Percentiles rank a stretch among this genome's conserved stretches.
phyloP scores from a whole-genome alignment of 2,113 vertebrate species.

The Phoenicopterus ruber region DNA sequence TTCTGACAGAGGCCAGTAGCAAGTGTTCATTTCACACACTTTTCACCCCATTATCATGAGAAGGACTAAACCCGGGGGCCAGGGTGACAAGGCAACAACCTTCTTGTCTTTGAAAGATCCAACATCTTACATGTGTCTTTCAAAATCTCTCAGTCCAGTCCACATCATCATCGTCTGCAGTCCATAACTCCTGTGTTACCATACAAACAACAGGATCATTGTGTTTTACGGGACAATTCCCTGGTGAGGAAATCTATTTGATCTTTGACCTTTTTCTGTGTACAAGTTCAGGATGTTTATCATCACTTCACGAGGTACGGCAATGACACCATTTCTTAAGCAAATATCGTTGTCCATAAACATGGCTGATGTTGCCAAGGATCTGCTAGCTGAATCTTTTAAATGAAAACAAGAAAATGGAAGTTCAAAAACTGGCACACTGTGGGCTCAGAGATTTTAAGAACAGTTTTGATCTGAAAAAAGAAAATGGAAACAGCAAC shows the following conservation, averaged over 20 bases:
- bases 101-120: background rate
- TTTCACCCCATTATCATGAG: background rate
- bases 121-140: background rate
- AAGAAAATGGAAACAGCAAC: background rate
- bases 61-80: background rate
- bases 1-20: background rate
- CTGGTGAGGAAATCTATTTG: constrained; percentile 41
- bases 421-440: background rate
- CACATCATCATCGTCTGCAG: background rate
- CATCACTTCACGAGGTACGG: background rate
- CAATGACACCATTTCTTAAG: background rate
- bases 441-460: background rate
- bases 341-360: background rate
- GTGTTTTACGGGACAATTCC: constrained; percentile 9
- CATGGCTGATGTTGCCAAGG: background rate
- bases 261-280: constrained; percentile 12
- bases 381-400: background rate
- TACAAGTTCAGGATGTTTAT: constrained; percentile 31
- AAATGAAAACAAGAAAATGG: background rate
- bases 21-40: background rate
- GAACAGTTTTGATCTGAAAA: background rate
- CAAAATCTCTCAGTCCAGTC: background rate
- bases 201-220: background rate
- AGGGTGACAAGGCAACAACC: background rate
- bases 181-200: background rate